These are phyloP conservation scores for Cyprinella venusta DNA, from an alignment of 2,797 vertebrate species.

Conservation along the genomic window DNA sequence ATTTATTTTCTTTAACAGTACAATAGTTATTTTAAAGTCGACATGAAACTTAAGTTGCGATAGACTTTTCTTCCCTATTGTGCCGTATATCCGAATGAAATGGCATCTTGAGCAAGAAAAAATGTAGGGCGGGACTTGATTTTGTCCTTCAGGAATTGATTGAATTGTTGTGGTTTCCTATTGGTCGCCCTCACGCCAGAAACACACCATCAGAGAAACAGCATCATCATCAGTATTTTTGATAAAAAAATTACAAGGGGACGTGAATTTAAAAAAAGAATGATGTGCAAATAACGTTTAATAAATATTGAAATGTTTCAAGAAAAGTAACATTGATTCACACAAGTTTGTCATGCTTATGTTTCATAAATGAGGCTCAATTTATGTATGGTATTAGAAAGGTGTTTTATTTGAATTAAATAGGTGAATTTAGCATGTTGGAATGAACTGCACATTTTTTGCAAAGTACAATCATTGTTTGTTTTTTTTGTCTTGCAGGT, in stretches of 20 bases:
- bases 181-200: background rate
- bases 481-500: constrained; percentile 74
- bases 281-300: background rate
- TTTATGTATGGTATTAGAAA: background rate
- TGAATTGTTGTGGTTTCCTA: background rate
- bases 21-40: background rate
- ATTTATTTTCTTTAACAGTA: background rate
- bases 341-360: background rate
- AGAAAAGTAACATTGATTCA: background rate
- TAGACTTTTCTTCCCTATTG: background rate
- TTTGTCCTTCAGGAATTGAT: background rate
- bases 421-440: background rate
- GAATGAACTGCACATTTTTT: too few species aligned
- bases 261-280: background rate
- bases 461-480: constrained; percentile 9
- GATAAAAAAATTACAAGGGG: background rate
- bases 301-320: background rate
- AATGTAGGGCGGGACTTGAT: background rate
- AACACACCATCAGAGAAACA: background rate
- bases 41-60: background rate
- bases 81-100: background rate
- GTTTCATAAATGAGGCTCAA: background rate
- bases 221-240: too few species aligned
- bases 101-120: background rate
- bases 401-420: background rate